Percentiles rank a stretch among this genome's conserved stretches.
phyloP scores from a whole-genome alignment of 1,140 invertebrate species.

The Pseudomyrmex sp. region DNA sequence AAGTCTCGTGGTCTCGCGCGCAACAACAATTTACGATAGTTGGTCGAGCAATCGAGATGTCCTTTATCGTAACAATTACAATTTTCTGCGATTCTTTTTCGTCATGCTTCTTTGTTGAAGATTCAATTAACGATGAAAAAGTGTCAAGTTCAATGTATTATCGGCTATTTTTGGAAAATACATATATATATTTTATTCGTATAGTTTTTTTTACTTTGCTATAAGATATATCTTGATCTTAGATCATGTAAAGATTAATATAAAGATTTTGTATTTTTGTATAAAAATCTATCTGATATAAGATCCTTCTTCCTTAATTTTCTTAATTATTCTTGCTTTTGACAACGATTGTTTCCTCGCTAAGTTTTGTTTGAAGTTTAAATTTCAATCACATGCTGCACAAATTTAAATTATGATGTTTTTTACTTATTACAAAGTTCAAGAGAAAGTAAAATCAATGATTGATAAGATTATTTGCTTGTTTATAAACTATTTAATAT shows the following conservation, averaged over 20 bases:
- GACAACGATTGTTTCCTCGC: too few relatives aligned
- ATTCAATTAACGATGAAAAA: neutral
- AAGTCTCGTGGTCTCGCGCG: neutral
- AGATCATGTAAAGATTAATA: too few relatives aligned
- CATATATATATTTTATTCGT: too few relatives aligned
- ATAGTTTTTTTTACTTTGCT: neutral
- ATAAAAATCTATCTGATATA: neutral
- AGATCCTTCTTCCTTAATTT: neutral
- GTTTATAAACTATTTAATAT: neutral
- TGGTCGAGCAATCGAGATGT: neutral
- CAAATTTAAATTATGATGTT: too few relatives aligned
- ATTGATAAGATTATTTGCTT: too few relatives aligned
- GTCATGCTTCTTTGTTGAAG: neutral
- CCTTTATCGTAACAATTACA: slow-evolving; percentile 21
- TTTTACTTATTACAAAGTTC: too few relatives aligned
- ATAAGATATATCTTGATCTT: neutral
- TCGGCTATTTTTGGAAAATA: neutral
- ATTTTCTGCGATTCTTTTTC: slow-evolving; percentile 37
- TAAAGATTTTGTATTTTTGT: too few relatives aligned
- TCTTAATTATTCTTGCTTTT: too few relatives aligned
- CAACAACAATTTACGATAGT: slow-evolving; percentile 25
- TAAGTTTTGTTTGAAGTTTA: too few relatives aligned
- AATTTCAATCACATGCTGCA: too few relatives aligned
- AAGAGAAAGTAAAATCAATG: too few relatives aligned
- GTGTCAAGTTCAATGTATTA: neutral